phyloP scores from a whole-genome alignment of 2,888 invertebrate genomes.

The Epistrophe grossulariae region DNA sequence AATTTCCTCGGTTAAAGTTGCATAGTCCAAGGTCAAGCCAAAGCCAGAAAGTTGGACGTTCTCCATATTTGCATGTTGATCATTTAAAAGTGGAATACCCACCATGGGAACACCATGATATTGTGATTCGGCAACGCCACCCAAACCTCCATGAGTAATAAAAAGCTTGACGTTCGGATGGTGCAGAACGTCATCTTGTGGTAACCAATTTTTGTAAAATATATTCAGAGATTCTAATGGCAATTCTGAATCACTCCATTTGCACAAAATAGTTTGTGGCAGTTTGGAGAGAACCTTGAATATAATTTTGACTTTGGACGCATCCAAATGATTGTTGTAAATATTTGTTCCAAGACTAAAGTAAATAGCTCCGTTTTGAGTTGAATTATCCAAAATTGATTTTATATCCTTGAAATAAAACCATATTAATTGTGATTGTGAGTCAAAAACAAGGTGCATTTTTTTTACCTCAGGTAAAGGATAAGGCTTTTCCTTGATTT shows the following conservation, averaged over 20 bases:
- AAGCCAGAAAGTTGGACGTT: constrained; percentile 88
- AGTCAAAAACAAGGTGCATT: background rate
- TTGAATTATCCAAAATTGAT: constrained; percentile 78
- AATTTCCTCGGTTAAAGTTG: constrained; percentile 68
- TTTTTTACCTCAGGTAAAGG: constrained; percentile 76
- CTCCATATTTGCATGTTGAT: constrained; percentile 90
- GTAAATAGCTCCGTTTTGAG: constrained; percentile 81
- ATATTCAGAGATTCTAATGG: constrained; percentile 80
- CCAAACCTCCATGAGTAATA: constrained; percentile 84
- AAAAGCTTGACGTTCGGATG: constrained; percentile 87
- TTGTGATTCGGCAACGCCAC: constrained; percentile 90
- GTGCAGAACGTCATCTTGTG: constrained; percentile 87
- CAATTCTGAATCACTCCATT: constrained; percentile 86
- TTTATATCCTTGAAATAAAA: constrained; percentile 76
- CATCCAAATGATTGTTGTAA: constrained; percentile 66
- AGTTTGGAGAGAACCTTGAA: constrained; percentile 83
- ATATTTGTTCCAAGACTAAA: constrained; percentile 82
- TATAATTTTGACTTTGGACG: constrained; percentile 83
- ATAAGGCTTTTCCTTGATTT: constrained; percentile 78
- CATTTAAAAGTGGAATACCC: constrained; percentile 90
- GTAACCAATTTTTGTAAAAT: constrained; percentile 78
- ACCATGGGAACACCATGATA: constrained; percentile 91
- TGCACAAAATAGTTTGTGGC: constrained; percentile 87
- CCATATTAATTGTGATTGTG: background rate
- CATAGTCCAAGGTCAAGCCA: constrained; percentile 75